These are phyloP conservation scores for Setipinna tenuifilis DNA, from an alignment of 2,797 vertebrate genomes.

Conservation along the genomic window DNA sequence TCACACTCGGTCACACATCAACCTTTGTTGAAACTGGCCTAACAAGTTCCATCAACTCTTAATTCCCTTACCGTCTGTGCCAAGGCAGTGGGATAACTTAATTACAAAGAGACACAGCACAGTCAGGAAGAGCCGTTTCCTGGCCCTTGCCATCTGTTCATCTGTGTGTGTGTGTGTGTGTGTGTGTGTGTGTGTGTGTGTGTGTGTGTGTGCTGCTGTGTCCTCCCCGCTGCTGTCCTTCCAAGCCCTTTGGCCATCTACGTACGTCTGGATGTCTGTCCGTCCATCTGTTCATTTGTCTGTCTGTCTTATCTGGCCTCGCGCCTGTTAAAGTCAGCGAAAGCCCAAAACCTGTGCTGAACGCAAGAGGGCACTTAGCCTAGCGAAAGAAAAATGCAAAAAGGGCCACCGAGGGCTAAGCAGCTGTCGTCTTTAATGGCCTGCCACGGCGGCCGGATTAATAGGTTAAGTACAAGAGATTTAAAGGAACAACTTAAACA, in stretches of 20 bases:
- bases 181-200: constrained; percentile 1
- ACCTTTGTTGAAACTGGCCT: constrained; percentile 25
- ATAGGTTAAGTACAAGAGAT: constrained; percentile 6
- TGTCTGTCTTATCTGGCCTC: not conserved
- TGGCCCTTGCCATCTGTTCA: constrained; percentile 22
- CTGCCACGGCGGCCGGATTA: constrained; percentile 22
- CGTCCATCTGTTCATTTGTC: not conserved
- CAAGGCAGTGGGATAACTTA: constrained; percentile 27
- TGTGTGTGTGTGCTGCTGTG: not conserved
- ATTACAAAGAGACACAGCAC: constrained; percentile 22
- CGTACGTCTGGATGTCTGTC: not conserved
- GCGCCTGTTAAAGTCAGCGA: constrained; percentile 27
- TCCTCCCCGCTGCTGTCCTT: not conserved
- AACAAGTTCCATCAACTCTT: constrained; percentile 29
- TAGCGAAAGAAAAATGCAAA: not conserved
- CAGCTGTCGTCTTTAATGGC: constrained; percentile 36
- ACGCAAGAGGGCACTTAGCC: not conserved
- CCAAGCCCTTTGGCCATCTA: not conserved
- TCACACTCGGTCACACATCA: constrained; percentile 15
- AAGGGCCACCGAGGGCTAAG: constrained; percentile 41
- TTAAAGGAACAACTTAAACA: not conserved
- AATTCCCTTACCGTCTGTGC: constrained; percentile 38
- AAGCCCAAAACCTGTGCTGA: constrained; percentile 31
- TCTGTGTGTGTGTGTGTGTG: no score
- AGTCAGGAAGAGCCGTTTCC: constrained; percentile 32